Evolutionary conservation across 2,797 vertebrate genomes (phyloP).

Genomic region (Sitta carolinensis): DNA sequence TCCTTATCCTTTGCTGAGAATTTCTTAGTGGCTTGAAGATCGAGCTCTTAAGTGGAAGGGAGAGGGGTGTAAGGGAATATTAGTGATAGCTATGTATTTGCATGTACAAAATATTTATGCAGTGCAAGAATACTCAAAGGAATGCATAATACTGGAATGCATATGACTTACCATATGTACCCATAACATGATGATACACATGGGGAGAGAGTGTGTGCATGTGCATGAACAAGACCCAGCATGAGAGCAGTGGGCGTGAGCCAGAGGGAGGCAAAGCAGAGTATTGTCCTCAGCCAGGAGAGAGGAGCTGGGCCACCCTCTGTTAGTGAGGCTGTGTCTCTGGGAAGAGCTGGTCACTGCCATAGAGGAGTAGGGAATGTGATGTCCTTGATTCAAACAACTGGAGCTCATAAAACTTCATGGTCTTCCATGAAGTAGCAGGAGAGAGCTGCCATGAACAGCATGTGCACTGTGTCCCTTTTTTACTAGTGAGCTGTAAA

Average conservation of each 20-base stretch:
- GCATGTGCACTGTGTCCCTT: neutral
- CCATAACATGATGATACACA: neutral
- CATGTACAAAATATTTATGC: constrained; percentile 18
- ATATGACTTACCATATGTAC: neutral
- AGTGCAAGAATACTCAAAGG: neutral
- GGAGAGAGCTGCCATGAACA: neutral
- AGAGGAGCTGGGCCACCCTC: neutral
- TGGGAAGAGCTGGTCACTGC: neutral
- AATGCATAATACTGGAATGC: neutral
- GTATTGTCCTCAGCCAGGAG: neutral
- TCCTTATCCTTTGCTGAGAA: neutral
- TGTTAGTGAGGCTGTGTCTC: neutral
- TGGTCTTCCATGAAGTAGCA: neutral
- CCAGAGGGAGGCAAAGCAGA: neutral
- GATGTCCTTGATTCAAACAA: neutral
- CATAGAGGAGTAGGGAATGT: neutral
- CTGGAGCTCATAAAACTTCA: neutral
- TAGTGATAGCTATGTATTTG: neutral
- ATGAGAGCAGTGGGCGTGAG: neutral
- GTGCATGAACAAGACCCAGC: neutral
- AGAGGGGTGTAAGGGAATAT: neutral
- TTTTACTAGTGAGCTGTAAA: neutral
- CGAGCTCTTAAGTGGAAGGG: neutral
- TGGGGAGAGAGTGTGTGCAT: neutral
- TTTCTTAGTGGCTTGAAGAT: neutral